Conservation (phyloP, 2,888 invertebrate genomes). For the Lypha dubia region DNA sequence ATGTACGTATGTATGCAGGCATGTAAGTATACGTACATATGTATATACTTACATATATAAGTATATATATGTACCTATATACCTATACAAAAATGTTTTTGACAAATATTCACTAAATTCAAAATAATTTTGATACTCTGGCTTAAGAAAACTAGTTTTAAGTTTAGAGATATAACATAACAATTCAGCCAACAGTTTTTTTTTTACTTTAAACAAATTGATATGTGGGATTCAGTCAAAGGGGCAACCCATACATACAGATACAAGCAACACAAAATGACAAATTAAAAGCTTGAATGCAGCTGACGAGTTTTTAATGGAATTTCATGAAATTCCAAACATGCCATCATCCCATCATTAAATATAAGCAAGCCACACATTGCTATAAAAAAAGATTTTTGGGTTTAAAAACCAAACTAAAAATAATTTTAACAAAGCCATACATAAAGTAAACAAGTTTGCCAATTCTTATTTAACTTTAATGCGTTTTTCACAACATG, state of each 20-base stretch:
- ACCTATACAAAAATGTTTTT: too few species aligned
- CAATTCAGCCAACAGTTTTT: conserved; percentile 26
- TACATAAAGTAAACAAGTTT: not conserved
- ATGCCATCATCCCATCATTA: conserved; percentile 61
- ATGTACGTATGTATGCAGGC: too few species aligned
- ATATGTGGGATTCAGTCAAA: not conserved
- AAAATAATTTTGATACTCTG: not conserved
- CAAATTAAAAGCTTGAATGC: conserved; percentile 42
- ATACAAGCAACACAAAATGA: not conserved
- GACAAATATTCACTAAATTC: not conserved
- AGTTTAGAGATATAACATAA: conserved; percentile 16
- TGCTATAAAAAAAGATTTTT: not conserved
- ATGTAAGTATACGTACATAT: too few species aligned
- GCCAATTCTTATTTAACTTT: not conserved
- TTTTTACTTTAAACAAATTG: not conserved
- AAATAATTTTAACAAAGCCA: not conserved
- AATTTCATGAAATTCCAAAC: conserved; percentile 70
- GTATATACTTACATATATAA: too few species aligned
- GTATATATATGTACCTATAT: too few species aligned
- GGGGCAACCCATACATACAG: not conserved
- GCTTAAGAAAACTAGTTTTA: conserved; percentile 44
- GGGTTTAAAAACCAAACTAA: not conserved
- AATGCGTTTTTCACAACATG: not conserved
- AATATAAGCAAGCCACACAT: conserved; percentile 21
- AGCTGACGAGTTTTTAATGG: conserved; percentile 64